A percentile compares a stretch with the other conserved stretches of the same genome.
Evolutionary conservation across 2,797 vertebrate genomes (phyloP).

Genomic region (Natrix natrix): DNA sequence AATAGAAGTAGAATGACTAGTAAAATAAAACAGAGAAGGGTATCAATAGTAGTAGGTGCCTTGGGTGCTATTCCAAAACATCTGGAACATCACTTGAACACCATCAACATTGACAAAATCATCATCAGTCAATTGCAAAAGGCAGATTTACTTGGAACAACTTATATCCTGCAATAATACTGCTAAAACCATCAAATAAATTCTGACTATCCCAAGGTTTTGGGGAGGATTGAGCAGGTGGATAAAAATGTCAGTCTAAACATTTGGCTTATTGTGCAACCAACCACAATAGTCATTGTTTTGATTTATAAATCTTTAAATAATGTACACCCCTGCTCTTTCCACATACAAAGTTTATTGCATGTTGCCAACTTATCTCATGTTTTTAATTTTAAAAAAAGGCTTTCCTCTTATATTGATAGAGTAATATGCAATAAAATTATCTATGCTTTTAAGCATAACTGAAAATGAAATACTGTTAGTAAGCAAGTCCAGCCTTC

Average conservation of each 20-base stretch:
- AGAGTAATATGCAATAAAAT: background rate
- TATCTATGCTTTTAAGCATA: constrained; percentile 21
- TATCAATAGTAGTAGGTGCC: background rate
- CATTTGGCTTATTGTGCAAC: background rate
- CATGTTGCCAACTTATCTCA: background rate
- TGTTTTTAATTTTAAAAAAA: background rate
- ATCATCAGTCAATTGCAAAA: background rate
- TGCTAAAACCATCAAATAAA: background rate
- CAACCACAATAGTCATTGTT: background rate
- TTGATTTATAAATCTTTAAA: constrained; percentile 2
- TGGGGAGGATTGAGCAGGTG: background rate
- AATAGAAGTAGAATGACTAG: background rate
- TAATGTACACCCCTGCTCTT: constrained; percentile 23
- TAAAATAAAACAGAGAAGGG: background rate
- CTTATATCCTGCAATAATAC: background rate
- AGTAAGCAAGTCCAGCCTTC: constrained; percentile 34
- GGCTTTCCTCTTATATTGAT: background rate
- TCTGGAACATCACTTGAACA: background rate
- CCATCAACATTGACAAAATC: background rate
- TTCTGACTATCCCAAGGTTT: background rate
- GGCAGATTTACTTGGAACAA: background rate
- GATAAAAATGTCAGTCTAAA: background rate
- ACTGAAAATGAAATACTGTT: constrained; percentile 32
- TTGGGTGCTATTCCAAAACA: background rate
- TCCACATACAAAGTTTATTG: background rate